Evolutionary conservation across 2,797 vertebrate genomes (phyloP).

Genomic region (Leuciscus waleckii): DNA sequence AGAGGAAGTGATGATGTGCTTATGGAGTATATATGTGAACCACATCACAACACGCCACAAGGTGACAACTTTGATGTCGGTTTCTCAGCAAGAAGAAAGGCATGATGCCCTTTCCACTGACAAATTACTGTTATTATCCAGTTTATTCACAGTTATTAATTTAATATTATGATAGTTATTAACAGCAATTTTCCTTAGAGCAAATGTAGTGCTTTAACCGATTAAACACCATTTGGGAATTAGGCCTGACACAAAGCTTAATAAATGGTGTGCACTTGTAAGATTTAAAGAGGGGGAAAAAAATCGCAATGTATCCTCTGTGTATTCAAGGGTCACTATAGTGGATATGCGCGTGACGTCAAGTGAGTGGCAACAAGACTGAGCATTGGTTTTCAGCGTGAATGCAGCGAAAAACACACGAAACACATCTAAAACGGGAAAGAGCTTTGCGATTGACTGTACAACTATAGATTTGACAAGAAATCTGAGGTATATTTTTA

Average conservation of each 20-base stretch:
- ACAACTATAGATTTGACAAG: too few relatives aligned
- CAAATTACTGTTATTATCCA: neutral
- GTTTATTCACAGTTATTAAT: neutral
- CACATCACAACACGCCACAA: neutral
- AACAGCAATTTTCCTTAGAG: neutral
- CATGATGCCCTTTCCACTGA: neutral
- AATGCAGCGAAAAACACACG: too few relatives aligned
- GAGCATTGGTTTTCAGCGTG: too few relatives aligned
- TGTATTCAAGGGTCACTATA: neutral
- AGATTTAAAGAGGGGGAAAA: neutral
- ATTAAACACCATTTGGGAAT: neutral
- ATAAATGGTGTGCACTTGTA: neutral
- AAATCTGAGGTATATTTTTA: too few relatives aligned
- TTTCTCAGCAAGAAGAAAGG: neutral
- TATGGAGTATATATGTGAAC: neutral
- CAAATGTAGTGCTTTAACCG: neutral
- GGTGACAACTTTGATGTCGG: neutral
- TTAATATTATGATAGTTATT: too few relatives aligned
- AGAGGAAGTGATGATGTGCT: slow-evolving; percentile 34
- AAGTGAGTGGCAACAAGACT: too few relatives aligned
- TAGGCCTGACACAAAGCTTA: neutral
- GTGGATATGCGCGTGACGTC: too few relatives aligned
- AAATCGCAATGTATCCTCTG: neutral
- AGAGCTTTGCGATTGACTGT: too few relatives aligned
- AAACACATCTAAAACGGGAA: too few relatives aligned